phyloP scores from a whole-genome alignment of 2,113 vertebrate genomes.

The Corydoras maculifer region DNA sequence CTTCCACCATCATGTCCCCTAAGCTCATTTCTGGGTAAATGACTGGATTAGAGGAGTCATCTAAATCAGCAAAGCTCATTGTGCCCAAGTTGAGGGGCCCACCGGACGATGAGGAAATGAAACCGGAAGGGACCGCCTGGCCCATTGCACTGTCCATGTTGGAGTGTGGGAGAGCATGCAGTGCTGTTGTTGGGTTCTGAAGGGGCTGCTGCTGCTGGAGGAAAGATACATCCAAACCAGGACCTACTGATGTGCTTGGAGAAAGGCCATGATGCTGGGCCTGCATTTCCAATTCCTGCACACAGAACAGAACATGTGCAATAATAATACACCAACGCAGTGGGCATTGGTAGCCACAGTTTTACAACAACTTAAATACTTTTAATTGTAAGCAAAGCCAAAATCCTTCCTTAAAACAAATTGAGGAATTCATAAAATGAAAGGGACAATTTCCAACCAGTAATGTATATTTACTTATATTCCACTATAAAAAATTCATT shows the following conservation, averaged over 20 bases:
- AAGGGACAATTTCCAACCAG: too few species aligned
- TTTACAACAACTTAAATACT: too few species aligned
- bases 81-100: neutral
- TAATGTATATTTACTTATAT: too few species aligned
- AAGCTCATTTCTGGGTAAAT: neutral
- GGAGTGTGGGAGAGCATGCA: neutral
- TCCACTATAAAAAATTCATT: too few species aligned
- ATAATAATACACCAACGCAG: too few species aligned
- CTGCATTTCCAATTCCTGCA: neutral
- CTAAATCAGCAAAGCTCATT: neutral
- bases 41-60: neutral
- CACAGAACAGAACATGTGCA: neutral
- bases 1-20: neutral
- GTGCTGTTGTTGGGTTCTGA: neutral
- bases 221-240: neutral
- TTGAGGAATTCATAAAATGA: too few species aligned
- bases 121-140: neutral
- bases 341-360: too few species aligned
- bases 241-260: neutral
- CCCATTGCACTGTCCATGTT: neutral
- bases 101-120: neutral
- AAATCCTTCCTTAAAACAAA: too few species aligned
- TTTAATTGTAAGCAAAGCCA: too few species aligned
- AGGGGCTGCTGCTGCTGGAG: neutral
- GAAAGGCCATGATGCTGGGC: neutral